Base-by-base conservation (phyloP, 2,888 invertebrate species). In the Spilosoma lubricipeda region DNA sequence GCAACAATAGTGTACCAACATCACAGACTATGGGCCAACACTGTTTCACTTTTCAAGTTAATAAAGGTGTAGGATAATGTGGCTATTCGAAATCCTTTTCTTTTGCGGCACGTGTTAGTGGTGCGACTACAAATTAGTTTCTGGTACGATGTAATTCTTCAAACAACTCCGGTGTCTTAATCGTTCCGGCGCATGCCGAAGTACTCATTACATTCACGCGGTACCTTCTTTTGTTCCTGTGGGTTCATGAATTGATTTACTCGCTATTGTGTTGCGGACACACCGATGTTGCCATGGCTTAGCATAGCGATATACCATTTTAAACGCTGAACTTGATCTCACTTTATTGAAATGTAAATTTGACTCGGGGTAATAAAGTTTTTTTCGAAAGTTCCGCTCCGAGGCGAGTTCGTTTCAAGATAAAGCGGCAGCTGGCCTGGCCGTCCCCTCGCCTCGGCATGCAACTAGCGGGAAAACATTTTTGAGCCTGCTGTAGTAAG, bases 191-290 rank as follows among this genome's bases (percentile, higher is more conserved):
- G 83, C 85, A 79, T 81, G 79, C 77, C 86, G 87, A 82, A 80
- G 82, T 86, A 83, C 89, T 90, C 89, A 90, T 90, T 90, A 90
- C 88, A 86, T 82, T 85, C 85, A 79, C 80, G 81, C 85, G 81
- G 84, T 84, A 83, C 86, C 85, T 87, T 89, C 89, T 88, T 92
- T 93, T 93, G 91, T 93, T 90, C 88, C 86, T 81, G 86, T 85
- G 85, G 84, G 81, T 86, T n/a, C 87, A 85, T 88, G 90, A 92
- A 93, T 93, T 94, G 93, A 94, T 94, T 94, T 93, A 92, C 90
- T 89, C 86, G 82, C 91, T 85, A 93, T 93, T 94, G 93, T 94
- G 89, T 89, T 85, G 83, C 72, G 79, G 83, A 82, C 79, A 73
- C 77, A 66, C 67, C 81, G 81, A 80, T 84, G 79, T 79, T 33